phyloP scores from a whole-genome alignment of 2,113 vertebrate species.

The Vulpes vulpes region DNA sequence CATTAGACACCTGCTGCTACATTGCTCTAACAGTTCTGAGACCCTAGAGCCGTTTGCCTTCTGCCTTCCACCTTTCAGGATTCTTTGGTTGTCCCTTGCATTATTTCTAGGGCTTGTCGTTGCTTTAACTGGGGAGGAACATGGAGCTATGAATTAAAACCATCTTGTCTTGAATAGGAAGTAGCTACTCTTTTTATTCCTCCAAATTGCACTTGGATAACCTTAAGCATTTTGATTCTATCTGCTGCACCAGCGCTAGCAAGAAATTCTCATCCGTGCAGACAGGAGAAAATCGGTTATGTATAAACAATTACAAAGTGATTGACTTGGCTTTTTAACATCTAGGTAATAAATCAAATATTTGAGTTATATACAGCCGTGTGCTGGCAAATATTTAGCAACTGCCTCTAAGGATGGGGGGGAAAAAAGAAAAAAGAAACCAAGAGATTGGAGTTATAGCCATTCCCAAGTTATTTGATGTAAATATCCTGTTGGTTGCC shows the following conservation, averaged over 20 bases:
- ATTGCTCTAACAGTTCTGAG: not conserved
- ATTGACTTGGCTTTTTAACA: not conserved
- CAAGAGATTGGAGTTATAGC: not conserved
- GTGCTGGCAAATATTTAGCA: not conserved
- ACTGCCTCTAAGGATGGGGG: not conserved
- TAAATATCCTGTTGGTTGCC: not conserved
- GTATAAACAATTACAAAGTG: not conserved
- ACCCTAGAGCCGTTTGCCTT: not conserved
- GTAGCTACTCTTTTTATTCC: rapidly evolving
- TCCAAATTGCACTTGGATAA: too few species aligned
- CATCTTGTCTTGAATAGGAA: not conserved
- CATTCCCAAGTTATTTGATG: not conserved
- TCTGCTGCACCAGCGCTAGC: too few species aligned
- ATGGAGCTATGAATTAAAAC: not conserved
- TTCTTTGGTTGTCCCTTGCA: not conserved
- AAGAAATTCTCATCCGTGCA: not conserved
- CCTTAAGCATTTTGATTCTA: not conserved
- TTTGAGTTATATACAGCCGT: not conserved
- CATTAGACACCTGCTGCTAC: not conserved
- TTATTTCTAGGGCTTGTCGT: not conserved
- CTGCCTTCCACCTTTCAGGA: not conserved
- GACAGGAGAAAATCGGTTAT: not conserved
- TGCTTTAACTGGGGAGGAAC: rapidly evolving
- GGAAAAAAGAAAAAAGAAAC: too few species aligned
- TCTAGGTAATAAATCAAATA: not conserved